phyloP scores from a whole-genome alignment of 2,888 invertebrate genomes.

The Chaetogeoica ovagalla region DNA sequence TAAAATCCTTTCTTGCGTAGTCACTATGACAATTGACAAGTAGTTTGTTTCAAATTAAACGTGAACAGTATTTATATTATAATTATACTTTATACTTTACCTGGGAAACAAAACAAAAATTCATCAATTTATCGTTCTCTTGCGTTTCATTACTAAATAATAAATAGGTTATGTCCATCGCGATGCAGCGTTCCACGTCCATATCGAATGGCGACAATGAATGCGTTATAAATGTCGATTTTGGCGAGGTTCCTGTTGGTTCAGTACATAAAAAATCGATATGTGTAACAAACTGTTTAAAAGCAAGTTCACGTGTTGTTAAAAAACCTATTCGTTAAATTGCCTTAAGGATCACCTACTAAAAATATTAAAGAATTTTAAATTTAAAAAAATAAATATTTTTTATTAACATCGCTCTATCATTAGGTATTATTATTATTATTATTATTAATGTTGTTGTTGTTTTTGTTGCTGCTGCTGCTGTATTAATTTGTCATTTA shows the following conservation, averaged over 20 bases:
- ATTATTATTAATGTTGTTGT: neutral
- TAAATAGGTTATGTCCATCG: no score
- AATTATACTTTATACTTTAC: no score
- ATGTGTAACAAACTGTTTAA: slow-evolving; percentile 34
- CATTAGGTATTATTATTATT: neutral
- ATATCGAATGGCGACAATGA: neutral
- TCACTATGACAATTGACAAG: no score
- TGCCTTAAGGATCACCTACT: neutral
- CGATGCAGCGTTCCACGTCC: neutral
- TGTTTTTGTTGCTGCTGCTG: neutral
- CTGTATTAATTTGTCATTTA: neutral
- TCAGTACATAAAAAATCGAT: slow-evolving; percentile 32
- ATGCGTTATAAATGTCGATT: slow-evolving; percentile 26
- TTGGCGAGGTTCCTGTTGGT: slow-evolving; percentile 35
- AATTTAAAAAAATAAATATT: neutral
- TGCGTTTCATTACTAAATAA: no score
- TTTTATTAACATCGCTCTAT: neutral
- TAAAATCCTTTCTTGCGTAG: no score
- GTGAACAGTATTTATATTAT: no score
- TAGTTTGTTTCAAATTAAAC: no score
- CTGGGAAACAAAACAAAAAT: no score
- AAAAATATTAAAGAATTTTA: neutral
- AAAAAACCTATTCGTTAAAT: neutral
- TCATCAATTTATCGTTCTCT: no score
- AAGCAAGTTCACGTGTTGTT: slow-evolving; percentile 21